Evolutionary conservation across 2,888 invertebrate genomes (phyloP), one percentile per base, ranked within the genome.

Genomic region (Pammene aurita): DNA sequence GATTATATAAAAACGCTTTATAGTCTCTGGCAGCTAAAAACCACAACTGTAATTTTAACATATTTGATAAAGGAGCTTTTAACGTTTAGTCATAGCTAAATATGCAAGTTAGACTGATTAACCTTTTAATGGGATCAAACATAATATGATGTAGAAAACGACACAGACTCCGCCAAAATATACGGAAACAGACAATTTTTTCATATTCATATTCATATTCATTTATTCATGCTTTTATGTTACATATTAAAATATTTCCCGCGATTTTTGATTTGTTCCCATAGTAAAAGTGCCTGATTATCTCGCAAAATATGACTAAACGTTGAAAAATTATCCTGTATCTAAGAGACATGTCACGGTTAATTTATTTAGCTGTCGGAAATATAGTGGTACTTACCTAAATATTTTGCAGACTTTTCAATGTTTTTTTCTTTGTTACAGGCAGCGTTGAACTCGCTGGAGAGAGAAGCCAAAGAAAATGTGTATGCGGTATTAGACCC

Each of bases 381-480:
- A 52, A 46, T 41, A 50, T 6, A 11, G 11, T 2, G 7, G 35
- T 35, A 35, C 7, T 42, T 7, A 44, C 4, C 26, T 26, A 44
- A 44, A 44, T 14, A 35, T 7, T 10, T 14, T 58, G 16, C 62
- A 63, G 57, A 7, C 2, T 16, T 35, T 35, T 56, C 10, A 65
- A 46, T 57, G 41, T 66, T 5, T 48, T 57, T 16, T 60, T 71
- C 74, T 78, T 77, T 72, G 80, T 79, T 79, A 2, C 81, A 93
- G 93, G 92, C 90, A 83, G 89, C 90, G 80, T 83, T 90, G 75
- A 80, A 88, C 80, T 87, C 92, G 84, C 84, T 92, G 87, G 92
- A 91, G 85, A 88, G 83, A 88, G 88, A 90, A 91, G 92, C 93
- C 89, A 93, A 93, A 91, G 93, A 93, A 83, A 93, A 93, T 83